Evolutionary conservation across 53 echinoderm and acorn worm species (phyloP), one percentile per base, ranked within the genome.

Genomic region (Luidia sarsii): DNA sequence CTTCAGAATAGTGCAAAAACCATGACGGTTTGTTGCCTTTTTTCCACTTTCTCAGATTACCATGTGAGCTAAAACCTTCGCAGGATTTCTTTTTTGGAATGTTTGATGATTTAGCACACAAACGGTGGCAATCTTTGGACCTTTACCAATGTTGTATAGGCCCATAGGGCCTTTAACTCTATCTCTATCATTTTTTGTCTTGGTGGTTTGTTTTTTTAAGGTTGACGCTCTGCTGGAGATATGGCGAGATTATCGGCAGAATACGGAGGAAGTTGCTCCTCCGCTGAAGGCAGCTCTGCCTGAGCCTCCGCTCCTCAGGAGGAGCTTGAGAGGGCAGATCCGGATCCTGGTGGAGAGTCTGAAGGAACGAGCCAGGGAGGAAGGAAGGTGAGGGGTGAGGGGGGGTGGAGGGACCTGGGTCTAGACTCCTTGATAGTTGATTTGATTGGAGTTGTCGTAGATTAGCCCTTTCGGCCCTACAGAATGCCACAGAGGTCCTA

Each of bases 201-300:
- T n/a, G n/a, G n/a, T n/a, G n/a, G n/a, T n/a, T n/a, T n/a, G n/a
- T n/a, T n/a, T n/a, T n/a, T n/a, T n/a, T 24, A 59, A 97, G 97
- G 89, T 94, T 29, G 87, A 89, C 50, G 83, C 91, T n/a, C 57
- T 97, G 46, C 87, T 97, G 1, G 91, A 88, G 18, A 97, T 97
- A 35, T 97, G 97, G 97, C 86, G 85, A n/a, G 92, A 86, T 36
- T 97, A 88, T 32, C 73, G 91, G 25, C 63, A 80, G 3, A 93
- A 97, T 25, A 86, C 81, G 3, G 90, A 93, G 18, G 27, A 65
- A 25, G 45, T 67, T 6, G 48, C 86, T 0, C 34, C 61, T 2
- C 65, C 71, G 18, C 57, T 75, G 13, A 64, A 55, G 5, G 33
- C 45, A 13, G n/a, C n/a, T n/a, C 69, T 97, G 2, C 97, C 97